Evolutionary conservation across 2,888 invertebrate genomes (phyloP), one percentile per base, ranked within the genome.

Genomic region (Drosophila kambysellisi): DNA sequence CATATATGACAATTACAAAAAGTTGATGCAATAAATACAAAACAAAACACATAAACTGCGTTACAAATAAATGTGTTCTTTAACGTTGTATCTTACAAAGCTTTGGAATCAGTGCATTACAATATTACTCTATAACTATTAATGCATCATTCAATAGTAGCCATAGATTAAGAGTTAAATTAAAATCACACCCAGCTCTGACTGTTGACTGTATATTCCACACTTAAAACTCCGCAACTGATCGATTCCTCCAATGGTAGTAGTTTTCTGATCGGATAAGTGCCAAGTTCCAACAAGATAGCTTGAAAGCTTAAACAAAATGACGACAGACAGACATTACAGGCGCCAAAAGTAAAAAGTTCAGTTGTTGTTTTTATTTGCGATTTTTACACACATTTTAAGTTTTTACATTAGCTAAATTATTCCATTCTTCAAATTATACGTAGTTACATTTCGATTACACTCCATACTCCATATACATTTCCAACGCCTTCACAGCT

Each of bases 21-120:
- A 90, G 90, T 90, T 89, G 85, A 88, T 82, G 87, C 79, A 89
- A 87, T 81, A 79, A 82, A 82, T 70, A 80, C 77, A 76, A 73
- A 72, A 67, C 73, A 82, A 72, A 84, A 77, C 67, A 71, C 67
- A 82, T 74, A 68, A 70, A 80, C 69, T 83, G 74, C 82, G 83
- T 90, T 83, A 70, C 32, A 65, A 53, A 51, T 53, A 33, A 12
- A 2, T 41, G 35, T 43, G 57, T 46, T 50, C 48, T 15, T 58
- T 41, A 11, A 15, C 15, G 4, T 46, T 25, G 8, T 15, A 15
- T 25, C 25, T 15, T 25, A 46, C 15, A 25, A 4, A 8, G 8
- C 15, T 8, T 46, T 46, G 7, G 15, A 8, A 4, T 39, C 8
- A 39, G 39, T 17, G 6, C 46, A 46, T 46, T 46, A 8, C 15